Conservation (phyloP, 1,140 invertebrate species). For the Drosophila burlai region DNA sequence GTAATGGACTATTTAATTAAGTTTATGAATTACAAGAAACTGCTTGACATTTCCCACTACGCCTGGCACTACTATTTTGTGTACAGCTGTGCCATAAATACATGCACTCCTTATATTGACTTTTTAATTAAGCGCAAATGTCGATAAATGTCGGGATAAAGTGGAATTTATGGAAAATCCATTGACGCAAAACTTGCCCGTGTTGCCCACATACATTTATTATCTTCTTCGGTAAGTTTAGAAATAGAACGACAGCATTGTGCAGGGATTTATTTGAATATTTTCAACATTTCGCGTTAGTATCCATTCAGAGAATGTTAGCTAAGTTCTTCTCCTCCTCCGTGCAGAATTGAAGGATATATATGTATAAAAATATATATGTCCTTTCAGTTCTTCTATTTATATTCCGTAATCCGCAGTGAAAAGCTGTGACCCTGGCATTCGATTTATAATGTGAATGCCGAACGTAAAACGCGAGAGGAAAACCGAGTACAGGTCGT, state of each 20-base stretch:
- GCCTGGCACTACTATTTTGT: too few species aligned
- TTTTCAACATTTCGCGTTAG: constrained; percentile 16
- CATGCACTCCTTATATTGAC: neutral
- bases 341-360: neutral
- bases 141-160: constrained; percentile 9
- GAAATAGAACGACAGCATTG: neutral
- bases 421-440: constrained; percentile 17
- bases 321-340: constrained; percentile 2
- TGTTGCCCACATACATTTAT: neutral
- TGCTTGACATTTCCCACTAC: neutral
- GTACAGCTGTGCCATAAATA: too few species aligned
- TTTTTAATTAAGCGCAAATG: constrained; percentile 47
- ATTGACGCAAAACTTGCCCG: too few species aligned
- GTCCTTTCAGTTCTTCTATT: constrained; percentile 20
- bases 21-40: neutral
- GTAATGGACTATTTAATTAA: neutral
- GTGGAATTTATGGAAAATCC: constrained; percentile 1
- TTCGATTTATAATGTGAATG: constrained; percentile 17
- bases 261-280: constrained; percentile 9
- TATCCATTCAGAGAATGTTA: constrained; percentile 29
- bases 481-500: neutral
- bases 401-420: constrained; percentile 32
- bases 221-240: neutral
- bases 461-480: neutral
- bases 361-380: neutral